phyloP scores from a whole-genome alignment of 2,113 vertebrate species.

The Stegostoma tigrinum region DNA sequence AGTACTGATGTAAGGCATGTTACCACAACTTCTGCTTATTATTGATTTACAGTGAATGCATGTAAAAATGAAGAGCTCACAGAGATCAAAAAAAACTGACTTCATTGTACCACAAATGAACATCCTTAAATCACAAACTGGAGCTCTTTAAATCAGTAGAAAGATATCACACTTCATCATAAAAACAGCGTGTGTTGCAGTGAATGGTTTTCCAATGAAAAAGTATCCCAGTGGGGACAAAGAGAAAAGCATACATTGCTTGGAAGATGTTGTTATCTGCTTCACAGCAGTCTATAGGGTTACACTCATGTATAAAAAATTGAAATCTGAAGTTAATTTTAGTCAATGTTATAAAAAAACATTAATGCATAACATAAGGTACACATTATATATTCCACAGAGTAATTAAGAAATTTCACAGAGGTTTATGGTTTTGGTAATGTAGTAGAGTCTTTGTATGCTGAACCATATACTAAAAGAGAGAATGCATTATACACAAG shows the following conservation, averaged over 20 bases:
- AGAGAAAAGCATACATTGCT: conserved; percentile 24
- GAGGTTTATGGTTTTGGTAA: background rate
- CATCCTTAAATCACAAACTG: background rate
- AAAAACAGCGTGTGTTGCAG: conserved; percentile 29
- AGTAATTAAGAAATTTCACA: background rate
- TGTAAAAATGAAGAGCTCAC: background rate
- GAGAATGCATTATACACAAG: background rate
- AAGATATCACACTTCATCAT: conserved; percentile 8
- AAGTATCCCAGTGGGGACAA: conserved; percentile 31
- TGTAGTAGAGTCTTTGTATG: background rate
- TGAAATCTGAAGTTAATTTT: background rate
- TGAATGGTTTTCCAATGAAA: conserved; percentile 19
- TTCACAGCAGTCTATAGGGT: background rate
- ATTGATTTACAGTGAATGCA: background rate
- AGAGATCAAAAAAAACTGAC: background rate
- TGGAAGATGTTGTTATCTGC: background rate
- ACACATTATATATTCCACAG: background rate
- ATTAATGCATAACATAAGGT: background rate
- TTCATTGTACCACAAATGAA: background rate
- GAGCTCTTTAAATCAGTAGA: conserved; percentile 31
- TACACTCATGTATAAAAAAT: background rate
- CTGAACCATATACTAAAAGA: background rate
- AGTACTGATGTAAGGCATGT: background rate
- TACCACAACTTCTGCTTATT: background rate
- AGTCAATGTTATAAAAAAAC: background rate